These are phyloP conservation scores for Acholoe squamosa DNA, from an alignment of 2,888 invertebrate genomes.

Conservation along the genomic window DNA sequence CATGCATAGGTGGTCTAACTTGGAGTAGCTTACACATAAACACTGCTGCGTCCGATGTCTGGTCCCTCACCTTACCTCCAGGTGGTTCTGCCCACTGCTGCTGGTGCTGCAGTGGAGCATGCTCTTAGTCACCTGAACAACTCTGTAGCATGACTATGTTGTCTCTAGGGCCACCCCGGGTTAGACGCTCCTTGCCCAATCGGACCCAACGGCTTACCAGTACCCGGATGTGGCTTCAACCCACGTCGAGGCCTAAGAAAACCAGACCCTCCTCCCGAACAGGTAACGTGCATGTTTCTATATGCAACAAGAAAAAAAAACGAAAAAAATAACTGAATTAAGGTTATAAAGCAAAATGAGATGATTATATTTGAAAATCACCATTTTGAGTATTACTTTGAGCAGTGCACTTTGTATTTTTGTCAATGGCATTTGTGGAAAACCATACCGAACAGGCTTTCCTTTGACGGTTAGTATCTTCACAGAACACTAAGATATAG, in stretches of 20 bases:
- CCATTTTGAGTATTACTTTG: conserved; percentile 8
- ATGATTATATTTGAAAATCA: background rate
- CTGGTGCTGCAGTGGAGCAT: conserved; percentile 42
- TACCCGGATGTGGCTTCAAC: conserved; percentile 87
- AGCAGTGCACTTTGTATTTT: conserved; percentile 33
- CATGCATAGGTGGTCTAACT: background rate
- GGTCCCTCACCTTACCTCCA: background rate
- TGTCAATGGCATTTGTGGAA: conserved; percentile 3
- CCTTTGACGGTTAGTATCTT: too few species aligned
- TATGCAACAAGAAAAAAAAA: conserved; percentile 39
- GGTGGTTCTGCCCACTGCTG: background rate
- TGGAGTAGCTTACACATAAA: background rate
- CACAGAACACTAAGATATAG: too few species aligned
- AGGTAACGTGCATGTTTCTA: conserved; percentile 61
- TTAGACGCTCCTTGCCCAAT: conserved; percentile 98
- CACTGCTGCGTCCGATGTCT: background rate
- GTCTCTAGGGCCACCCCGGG: conserved; percentile 91
- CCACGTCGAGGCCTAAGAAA: conserved; percentile 57
- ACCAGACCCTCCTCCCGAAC: conserved; percentile 53
- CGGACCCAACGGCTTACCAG: conserved; percentile 95
- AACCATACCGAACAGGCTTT: conserved; percentile 5
- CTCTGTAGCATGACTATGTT: conserved; percentile 58
- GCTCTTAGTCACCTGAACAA: background rate
- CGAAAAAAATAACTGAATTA: background rate
- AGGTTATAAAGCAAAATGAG: background rate